phyloP scores from a whole-genome alignment of 2,797 vertebrate species.

The Peromyscus aztecus region DNA sequence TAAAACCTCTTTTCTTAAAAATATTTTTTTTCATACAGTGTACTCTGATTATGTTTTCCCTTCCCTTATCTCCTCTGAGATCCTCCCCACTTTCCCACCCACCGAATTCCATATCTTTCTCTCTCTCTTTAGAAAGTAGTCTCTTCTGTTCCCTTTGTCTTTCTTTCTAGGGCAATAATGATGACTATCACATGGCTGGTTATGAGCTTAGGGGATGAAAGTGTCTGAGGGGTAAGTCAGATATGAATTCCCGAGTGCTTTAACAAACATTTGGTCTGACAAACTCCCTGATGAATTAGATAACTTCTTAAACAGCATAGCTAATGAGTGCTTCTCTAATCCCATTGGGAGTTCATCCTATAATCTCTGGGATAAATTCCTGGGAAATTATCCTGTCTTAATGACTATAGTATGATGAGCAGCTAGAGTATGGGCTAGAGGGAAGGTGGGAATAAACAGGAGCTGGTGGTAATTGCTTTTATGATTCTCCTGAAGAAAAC shows the following conservation, averaged over 20 bases:
- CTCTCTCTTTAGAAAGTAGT: background rate
- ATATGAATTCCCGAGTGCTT: background rate
- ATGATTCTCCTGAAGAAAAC: background rate
- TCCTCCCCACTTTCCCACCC: too few species aligned
- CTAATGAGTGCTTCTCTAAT: background rate
- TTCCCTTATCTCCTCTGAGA: background rate
- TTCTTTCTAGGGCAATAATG: background rate
- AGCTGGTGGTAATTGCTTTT: constrained; percentile 18
- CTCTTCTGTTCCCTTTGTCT: background rate
- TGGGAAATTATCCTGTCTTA: constrained; percentile 34
- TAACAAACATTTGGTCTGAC: background rate
- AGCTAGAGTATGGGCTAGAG: background rate
- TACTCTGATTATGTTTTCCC: background rate
- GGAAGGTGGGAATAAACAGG: background rate
- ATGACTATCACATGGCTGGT: background rate
- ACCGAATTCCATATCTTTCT: background rate
- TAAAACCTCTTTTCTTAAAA: background rate
- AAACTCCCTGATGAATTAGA: background rate
- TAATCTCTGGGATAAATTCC: constrained; percentile 43
- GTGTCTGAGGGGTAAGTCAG: background rate
- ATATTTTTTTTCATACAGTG: background rate
- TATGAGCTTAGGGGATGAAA: background rate
- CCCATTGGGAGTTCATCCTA: background rate
- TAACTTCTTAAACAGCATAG: background rate
- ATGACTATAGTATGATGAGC: constrained; percentile 5